Base-by-base conservation (phyloP, 2,888 invertebrate genomes). In the Tachina grossa region DNA sequence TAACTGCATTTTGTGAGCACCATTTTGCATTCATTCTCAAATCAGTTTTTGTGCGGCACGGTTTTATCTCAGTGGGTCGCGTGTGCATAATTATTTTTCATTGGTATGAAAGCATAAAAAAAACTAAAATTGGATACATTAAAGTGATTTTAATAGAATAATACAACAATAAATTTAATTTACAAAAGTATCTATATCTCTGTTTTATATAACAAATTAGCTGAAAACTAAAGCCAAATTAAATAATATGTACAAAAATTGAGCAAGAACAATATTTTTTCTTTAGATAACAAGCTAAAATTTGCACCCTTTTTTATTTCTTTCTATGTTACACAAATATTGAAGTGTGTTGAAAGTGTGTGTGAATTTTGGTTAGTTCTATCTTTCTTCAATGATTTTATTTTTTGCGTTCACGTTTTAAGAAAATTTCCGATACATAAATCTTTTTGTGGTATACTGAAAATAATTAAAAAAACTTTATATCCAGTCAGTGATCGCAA, bases 21-120 rank as follows among this genome's bases (percentile, higher is more conserved):
- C 65, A 77, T 80, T 80, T 84, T 76, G 76, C 76, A 84, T 76
- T 81, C 81, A 84, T 81, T 86, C 83, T 84, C 75, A 66, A 71
- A 66, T 79, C 75, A 84, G 76, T 69, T 71, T 79, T 84, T 41
- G 76, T 55, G 51, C 75, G 82, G 82, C 79, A 11, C 82, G 76
- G 86, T 76, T 19, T 47, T 74, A 72, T 76, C 22, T 14, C 0
- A 16, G 41, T 2, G 11, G 39, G 5, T 51, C 77, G 83, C 72
- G 77, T 57, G 84, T 84, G 77, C 59, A 66, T 45, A 77, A 69
- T 65, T 57, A 53, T 69, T 51, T n/a, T 66, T 74, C 59, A 47
- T 19, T 72, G 53, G 19, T 43, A 53, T 11, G 11, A 53, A 63
- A 71, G 2, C 19, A 45, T 39, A 39, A 66, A 74, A 74, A 74